Conservation (phyloP, 1,140 invertebrate genomes). For the Euschistus heros region DNA sequence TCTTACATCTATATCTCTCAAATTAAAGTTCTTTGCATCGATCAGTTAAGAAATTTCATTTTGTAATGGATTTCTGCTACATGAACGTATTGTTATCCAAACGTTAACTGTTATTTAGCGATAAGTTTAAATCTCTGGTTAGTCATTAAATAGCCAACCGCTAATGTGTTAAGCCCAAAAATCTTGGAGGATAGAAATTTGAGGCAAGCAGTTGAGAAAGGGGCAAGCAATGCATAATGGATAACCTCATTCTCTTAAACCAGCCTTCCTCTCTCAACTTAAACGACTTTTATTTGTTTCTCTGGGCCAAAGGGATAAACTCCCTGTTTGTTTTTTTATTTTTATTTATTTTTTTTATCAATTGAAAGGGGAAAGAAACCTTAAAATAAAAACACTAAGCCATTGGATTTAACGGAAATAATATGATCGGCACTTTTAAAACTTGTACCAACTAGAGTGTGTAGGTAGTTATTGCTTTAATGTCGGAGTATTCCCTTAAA, state of each 20-base stretch:
- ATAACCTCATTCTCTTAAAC: neutral
- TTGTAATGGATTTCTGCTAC: too few species aligned
- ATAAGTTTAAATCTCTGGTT: too few species aligned
- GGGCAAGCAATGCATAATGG: neutral
- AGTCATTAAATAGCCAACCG: too few species aligned
- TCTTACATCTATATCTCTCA: too few species aligned
- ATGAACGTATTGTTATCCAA: too few species aligned
- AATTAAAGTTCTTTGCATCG: too few species aligned
- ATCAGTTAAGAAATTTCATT: too few species aligned
- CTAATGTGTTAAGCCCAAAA: too few species aligned
- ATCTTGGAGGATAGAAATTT: too few species aligned
- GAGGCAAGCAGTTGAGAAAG: neutral
- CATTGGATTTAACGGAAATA: neutral
- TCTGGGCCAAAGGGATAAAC: neutral
- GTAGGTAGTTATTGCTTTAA: constrained; percentile 1
- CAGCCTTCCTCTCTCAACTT: constrained; percentile 4
- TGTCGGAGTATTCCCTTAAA: neutral
- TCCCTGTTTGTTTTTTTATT: too few species aligned
- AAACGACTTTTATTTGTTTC: constrained; percentile 5
- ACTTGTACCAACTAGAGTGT: neutral
- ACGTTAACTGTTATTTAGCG: too few species aligned
- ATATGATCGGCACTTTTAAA: neutral
- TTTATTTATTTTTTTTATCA: too few species aligned
- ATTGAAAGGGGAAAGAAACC: neutral
- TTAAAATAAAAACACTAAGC: neutral